Base-by-base conservation (phyloP, 2,113 vertebrate species). In the Sialia sialis region DNA sequence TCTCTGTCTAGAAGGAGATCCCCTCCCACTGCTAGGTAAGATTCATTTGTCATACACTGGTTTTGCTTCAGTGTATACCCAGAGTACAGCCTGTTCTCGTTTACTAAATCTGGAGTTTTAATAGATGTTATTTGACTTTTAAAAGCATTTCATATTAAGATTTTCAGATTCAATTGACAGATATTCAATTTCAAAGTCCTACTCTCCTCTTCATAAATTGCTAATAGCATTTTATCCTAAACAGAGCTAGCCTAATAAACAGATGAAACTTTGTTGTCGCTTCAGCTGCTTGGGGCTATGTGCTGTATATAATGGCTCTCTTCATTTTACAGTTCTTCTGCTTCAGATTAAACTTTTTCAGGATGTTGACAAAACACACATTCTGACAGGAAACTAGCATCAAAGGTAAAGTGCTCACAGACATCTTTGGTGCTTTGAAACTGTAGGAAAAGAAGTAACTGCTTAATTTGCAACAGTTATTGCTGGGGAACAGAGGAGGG, bases 381-480 rank as follows among this genome's bases (percentile, higher is more conserved):
- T 92, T 90, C 87, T 59, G 92, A 84, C 95, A 96, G 92, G 94
- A 96, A 96, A 87, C 39, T 22, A 16, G 79, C 95, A 92, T 95
- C 95, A 96, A 94, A 92, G 84, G 88, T 96, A 95, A 93, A 39
- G 74, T 92, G 83, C 81, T 94, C 67, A 16, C 90, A 93, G 93
- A 66, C 58, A 84, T 69, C 74, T 92, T 92, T 83, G 63, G 63
- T 89, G 89, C 94, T 96, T 95, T 96, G 94, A 95, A 94, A 96
- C 79, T 27, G 66, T 74, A 94, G 85, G 75, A 95, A 90, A 68
- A 96, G 82, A 90, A 93, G 84, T 69, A 89, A 92, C 69, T 86
- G 73, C 87, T 96, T 91, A 96, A 96, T 96, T 94, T 95, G 84
- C 93, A 94, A 92, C 91, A 94, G 91, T 78, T 88, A 87, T 16